phyloP scores from a whole-genome alignment of 2,888 invertebrate species.

The Poecilus cupreus region DNA sequence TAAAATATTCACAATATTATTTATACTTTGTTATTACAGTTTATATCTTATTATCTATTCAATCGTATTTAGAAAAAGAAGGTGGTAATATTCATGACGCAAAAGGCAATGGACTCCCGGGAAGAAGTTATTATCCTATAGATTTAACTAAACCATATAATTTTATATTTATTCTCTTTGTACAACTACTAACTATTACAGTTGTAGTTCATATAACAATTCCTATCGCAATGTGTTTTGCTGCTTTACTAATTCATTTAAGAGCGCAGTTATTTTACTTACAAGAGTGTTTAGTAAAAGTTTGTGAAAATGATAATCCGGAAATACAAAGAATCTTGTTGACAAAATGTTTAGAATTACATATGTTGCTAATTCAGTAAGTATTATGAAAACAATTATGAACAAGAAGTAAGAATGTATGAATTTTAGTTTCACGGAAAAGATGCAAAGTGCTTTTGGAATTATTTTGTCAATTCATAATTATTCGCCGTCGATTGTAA shows the following conservation, averaged over 20 bases:
- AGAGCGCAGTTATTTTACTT: conserved; percentile 47
- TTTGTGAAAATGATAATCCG: conserved; percentile 25
- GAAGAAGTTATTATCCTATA: conserved; percentile 24
- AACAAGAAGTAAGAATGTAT: not conserved
- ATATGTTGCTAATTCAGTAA: conserved; percentile 41
- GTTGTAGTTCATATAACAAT: conserved; percentile 22
- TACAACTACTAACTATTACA: not conserved
- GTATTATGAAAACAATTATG: not conserved
- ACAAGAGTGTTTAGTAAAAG: conserved; percentile 24
- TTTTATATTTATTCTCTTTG: not conserved
- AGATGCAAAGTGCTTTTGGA: conserved; percentile 33
- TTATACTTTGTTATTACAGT: not conserved
- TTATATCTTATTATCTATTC: conserved; percentile 21
- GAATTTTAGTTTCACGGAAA: conserved; percentile 48
- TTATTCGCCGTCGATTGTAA: conserved; percentile 45
- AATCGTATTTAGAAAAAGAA: conserved; percentile 35
- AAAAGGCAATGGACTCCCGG: conserved; percentile 33
- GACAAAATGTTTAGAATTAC: not conserved
- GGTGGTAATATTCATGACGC: conserved; percentile 27
- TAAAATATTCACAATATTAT: conserved; percentile 46
- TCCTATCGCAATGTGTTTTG: conserved; percentile 46
- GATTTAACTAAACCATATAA: conserved; percentile 7
- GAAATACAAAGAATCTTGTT: not conserved
- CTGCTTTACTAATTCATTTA: conserved; percentile 47
- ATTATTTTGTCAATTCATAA: conserved; percentile 46